These are phyloP conservation scores for Tetramorium simillimum DNA, from an alignment of 1,140 invertebrate species.

Conservation along the genomic window DNA sequence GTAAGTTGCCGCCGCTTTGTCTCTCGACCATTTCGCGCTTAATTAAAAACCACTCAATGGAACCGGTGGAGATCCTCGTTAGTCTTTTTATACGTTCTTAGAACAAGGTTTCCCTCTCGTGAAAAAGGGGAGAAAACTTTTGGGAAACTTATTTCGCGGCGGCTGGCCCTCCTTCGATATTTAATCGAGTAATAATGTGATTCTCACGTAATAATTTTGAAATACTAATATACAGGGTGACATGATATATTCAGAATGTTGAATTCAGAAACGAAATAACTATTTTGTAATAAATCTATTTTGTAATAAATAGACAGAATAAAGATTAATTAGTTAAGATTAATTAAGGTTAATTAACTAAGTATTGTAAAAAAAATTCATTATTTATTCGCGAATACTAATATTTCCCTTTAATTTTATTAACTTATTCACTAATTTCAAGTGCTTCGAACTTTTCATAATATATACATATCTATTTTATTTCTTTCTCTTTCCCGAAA, in stretches of 20 bases:
- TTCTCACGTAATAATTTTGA: not conserved
- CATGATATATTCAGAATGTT: not conserved
- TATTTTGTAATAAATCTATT: not conserved
- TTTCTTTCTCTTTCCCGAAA: not conserved
- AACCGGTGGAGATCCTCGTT: constrained; percentile 1
- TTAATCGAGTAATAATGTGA: not conserved
- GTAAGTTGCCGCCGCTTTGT: constrained; percentile 24
- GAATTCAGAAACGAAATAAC: not conserved
- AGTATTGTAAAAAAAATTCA: not conserved
- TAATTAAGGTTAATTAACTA: not conserved
- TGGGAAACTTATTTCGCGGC: not conserved
- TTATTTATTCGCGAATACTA: not conserved
- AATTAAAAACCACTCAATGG: constrained; percentile 51
- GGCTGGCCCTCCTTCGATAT: not conserved
- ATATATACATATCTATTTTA: not conserved
- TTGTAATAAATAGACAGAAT: not conserved
- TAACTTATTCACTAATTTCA: not conserved
- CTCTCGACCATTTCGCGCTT: constrained; percentile 32
- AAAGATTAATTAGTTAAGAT: no score
- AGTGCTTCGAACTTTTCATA: not conserved
- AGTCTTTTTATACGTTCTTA: not conserved
- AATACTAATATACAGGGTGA: not conserved
- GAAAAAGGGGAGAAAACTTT: not conserved
- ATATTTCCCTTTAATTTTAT: not conserved
- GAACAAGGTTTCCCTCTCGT: not conserved